A percentile compares a stretch with the other conserved stretches of the same genome.
Conservation (phyloP, 2,888 invertebrate species). For the Hedya salicella region DNA sequence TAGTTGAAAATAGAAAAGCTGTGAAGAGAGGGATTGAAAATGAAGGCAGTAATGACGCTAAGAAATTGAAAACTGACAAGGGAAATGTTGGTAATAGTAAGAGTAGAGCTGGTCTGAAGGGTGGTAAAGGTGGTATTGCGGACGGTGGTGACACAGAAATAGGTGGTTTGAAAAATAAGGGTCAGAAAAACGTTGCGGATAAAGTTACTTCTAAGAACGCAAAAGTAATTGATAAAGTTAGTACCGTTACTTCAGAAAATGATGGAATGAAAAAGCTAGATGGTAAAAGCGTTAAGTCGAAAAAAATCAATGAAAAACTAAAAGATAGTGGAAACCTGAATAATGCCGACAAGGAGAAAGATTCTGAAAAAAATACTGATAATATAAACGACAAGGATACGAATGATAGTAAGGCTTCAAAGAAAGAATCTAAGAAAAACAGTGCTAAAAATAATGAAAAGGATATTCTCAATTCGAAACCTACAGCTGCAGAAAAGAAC, state of each 20-base stretch:
- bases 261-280: not conserved
- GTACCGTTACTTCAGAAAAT: slow-evolving; percentile 27
- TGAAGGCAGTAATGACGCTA: not conserved
- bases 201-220: not conserved
- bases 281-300: slow-evolving; percentile 29
- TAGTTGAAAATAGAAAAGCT: not conserved
- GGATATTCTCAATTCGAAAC: slow-evolving; percentile 4
- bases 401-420: slow-evolving; percentile 1
- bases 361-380: slow-evolving; percentile 37
- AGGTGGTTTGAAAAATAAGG: slow-evolving; percentile 8
- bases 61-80: not conserved
- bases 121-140: not conserved
- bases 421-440: not conserved
- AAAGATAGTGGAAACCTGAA: slow-evolving; percentile 5
- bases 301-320: slow-evolving; percentile 18
- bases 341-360: not conserved
- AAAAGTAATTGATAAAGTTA: slow-evolving; percentile 28
- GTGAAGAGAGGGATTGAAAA: not conserved
- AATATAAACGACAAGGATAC: slow-evolving; percentile 31
- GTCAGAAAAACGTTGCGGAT: slow-evolving; percentile 12
- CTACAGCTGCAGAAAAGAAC: not conserved
- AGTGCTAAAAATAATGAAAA: slow-evolving; percentile 43
- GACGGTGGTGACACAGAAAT: slow-evolving; percentile 4
- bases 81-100: not conserved
- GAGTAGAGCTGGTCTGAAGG: slow-evolving; percentile 6